Conservation (phyloP, 2,888 invertebrate species). For the Anoncus sp. region DNA sequence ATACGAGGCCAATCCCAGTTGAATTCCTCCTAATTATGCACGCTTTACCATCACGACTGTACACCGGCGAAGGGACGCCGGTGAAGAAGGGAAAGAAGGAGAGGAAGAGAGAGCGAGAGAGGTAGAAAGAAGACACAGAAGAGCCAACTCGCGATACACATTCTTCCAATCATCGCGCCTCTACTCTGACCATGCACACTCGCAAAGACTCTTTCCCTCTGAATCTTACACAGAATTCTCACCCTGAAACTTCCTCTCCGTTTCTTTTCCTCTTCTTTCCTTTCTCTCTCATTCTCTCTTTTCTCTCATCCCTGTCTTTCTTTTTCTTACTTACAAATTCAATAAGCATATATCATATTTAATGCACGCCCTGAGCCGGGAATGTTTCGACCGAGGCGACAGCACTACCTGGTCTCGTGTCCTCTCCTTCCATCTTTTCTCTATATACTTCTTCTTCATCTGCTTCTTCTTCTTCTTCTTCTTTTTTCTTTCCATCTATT, state of each 20-base stretch:
- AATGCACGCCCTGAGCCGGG: slow-evolving; percentile 77
- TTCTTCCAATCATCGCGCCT: slow-evolving; percentile 66
- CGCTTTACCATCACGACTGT: slow-evolving; percentile 80
- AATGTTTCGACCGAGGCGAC: slow-evolving; percentile 69
- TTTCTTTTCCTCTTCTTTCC: slow-evolving; percentile 11
- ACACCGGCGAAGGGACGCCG: slow-evolving; percentile 47
- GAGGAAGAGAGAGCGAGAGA: slow-evolving; percentile 40
- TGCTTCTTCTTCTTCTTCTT: too few relatives aligned
- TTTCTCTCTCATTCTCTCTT: slow-evolving; percentile 29
- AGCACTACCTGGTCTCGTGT: slow-evolving; percentile 59
- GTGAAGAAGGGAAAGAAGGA: slow-evolving; percentile 45
- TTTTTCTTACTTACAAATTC: slow-evolving; percentile 79
- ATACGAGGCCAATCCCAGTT: slow-evolving; percentile 81
- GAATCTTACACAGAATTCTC: slow-evolving; percentile 54
- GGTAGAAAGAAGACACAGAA: slow-evolving; percentile 43
- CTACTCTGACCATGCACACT: slow-evolving; percentile 55
- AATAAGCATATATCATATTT: slow-evolving; percentile 82
- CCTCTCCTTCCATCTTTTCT: slow-evolving; percentile 35
- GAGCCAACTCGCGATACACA: slow-evolving; percentile 60
- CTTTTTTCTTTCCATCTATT: slow-evolving; percentile 28
- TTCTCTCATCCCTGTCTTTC: slow-evolving; percentile 34
- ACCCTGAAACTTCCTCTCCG: slow-evolving; percentile 38
- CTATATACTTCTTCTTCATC: slow-evolving; percentile 26
- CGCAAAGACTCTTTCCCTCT: slow-evolving; percentile 38
- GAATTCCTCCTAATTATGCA: slow-evolving; percentile 83